Evolutionary conservation across 1,140 invertebrate genomes (phyloP).

Genomic region (Aphaenogaster ashmeadi): DNA sequence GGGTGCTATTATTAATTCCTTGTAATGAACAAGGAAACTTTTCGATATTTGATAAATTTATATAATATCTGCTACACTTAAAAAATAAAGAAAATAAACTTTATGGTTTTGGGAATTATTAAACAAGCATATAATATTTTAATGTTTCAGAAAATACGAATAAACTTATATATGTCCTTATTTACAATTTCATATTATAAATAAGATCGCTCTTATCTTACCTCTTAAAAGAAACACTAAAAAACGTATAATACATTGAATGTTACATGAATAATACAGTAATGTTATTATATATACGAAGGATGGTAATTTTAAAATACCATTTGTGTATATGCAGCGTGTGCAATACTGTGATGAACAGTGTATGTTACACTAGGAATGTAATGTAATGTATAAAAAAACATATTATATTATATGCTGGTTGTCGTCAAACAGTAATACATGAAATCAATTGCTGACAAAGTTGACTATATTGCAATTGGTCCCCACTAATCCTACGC

Average conservation of each 20-base stretch:
- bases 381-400: constrained; percentile 83
- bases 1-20: constrained; percentile 28
- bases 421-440: constrained; percentile 91
- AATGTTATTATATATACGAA: constrained; percentile 58
- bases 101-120: constrained; percentile 23
- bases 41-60: constrained; percentile 4
- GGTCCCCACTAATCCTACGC: constrained; percentile 96
- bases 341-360: constrained; percentile 83
- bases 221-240: constrained; percentile 52
- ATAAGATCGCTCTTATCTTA: constrained; percentile 33
- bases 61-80: background rate
- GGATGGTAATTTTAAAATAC: constrained; percentile 75
- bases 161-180: constrained; percentile 27
- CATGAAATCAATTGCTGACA: constrained; percentile 96
- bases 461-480: constrained; percentile 95
- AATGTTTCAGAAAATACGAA: constrained; percentile 40
- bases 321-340: constrained; percentile 79
- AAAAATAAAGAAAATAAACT: constrained; percentile 40
- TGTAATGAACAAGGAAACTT: constrained; percentile 34
- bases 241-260: constrained; percentile 72
- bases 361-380: constrained; percentile 84
- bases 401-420: constrained; percentile 74
- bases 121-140: constrained; percentile 26
- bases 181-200: constrained; percentile 39
- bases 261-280: constrained; percentile 74